Evolutionary conservation across 2,888 invertebrate genomes (phyloP), one percentile per base, ranked within the genome.

Genomic region (Drosophila ezoana): DNA sequence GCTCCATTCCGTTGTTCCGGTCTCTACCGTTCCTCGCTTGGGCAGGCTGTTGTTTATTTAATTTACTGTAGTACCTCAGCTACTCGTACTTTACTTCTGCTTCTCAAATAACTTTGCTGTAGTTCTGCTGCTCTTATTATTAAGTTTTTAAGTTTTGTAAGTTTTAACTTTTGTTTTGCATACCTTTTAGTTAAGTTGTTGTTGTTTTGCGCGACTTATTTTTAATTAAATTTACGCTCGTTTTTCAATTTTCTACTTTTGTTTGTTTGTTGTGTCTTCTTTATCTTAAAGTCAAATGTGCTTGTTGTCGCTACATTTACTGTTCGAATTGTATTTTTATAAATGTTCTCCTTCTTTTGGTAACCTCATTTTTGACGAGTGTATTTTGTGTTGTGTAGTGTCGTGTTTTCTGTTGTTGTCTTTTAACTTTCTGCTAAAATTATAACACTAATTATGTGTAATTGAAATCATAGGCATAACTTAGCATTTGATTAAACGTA

Each of bases 401-500:
- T 51, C 11, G 61, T 76, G 60, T 76, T 9, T 35, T 38, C 52
- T 76, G 60, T 76, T 83, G 82, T 82, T 84, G 87, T 87, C 85
- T 87, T 85, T 84, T 79, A 68, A 38, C 47, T 54, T 76, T 79
- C 63, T 72, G 76, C 57, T 70, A 37, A 64, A 81, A 70, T 52
- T 37, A 72, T 65, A 66, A 48, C 28, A 49, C 66, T 76, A 75
- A 56, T 45, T 62, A 20, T 54, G 59, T 47, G 58, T 51, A 64
- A 72, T 53, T 35, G 14, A 84, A 82, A 81, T 81, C 10, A 79
- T 56, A 64, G 37, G 45, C 23, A 41, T 56, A 88, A 87, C 83
- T 75, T 70, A 87, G 76, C 47, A 81, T 81, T 83, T 86, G 40
- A 77, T 86, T 83, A 63, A 81, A 83, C 75, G 78, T 86, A 86